Evolutionary conservation across 2,888 invertebrate species (phyloP), one percentile per base, ranked within the genome.

Genomic region (Hydriomena furcata): DNA sequence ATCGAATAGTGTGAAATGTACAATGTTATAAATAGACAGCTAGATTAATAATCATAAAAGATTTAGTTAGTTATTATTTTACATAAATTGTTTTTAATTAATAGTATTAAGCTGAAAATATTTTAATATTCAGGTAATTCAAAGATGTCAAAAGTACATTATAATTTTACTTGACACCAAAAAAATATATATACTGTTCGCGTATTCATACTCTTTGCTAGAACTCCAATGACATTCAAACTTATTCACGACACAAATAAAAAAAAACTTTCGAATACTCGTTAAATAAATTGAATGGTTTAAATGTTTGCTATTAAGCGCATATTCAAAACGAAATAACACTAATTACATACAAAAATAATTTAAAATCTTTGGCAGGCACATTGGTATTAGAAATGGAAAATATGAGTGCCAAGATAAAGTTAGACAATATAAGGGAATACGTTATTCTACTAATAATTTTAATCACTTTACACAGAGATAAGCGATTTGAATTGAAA

Each of bases 301-400:
- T n/a, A 17, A 17, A 17, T 17, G 2, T 17, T 17, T 17, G n/a
- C n/a, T n/a, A n/a, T n/a, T n/a, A n/a, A n/a, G n/a, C 17, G 36
- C 24, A n/a, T 24, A n/a, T 17, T 17, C 2, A 25, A 44, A 41
- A 36, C 7, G 27, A 43, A 42, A 20, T 28, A 30, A 30, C 30
- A n/a, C 12, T 17, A 13, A 40, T 43, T 30, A 17, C 17, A 17
- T 49, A 49, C 37, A 57, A 52, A 49, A 54, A 49, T 45, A 51
- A 52, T 47, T 34, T 36, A 17, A 27, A 59, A 58, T 70, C 44
- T 78, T 78, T 79, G 72, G 77, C 77, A 86, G 85, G 86, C 86
- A 82, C 82, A 71, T 79, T 73, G 80, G 80, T 79, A 40, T 31
- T 48, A 35, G 44, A 45, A 53, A 43, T 43, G 21, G 47, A 42